Evolutionary conservation across 2,888 invertebrate species (phyloP).

Genomic region (Lamellibrachia columna): DNA sequence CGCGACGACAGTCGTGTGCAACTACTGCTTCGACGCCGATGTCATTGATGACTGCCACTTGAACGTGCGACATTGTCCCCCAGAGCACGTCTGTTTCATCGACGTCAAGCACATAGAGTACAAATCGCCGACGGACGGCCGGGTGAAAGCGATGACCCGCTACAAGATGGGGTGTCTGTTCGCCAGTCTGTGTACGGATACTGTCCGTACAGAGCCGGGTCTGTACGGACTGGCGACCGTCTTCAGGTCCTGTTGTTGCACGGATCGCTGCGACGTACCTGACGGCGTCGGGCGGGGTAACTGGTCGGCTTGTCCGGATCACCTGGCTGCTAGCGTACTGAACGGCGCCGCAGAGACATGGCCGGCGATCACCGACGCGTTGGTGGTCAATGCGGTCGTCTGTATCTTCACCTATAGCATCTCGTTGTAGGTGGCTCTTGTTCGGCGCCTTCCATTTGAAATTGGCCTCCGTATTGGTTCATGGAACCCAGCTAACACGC

Average conservation of each 20-base stretch:
- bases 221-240: slow-evolving; percentile 1
- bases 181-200: slow-evolving; percentile 19
- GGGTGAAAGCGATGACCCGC: background rate
- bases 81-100: background rate
- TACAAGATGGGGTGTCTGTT: slow-evolving; percentile 23
- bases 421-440: background rate
- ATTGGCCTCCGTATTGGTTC: background rate
- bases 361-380: background rate
- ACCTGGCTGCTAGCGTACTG: background rate
- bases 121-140: slow-evolving; percentile 22
- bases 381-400: background rate
- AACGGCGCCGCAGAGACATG: background rate
- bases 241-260: slow-evolving; percentile 21
- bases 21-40: slow-evolving; percentile 29
- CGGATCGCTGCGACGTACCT: background rate
- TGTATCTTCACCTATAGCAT: background rate
- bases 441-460: background rate
- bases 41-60: slow-evolving; percentile 23
- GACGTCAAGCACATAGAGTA: slow-evolving; percentile 23
- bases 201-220: background rate
- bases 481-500: too few relatives aligned
- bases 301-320: background rate
- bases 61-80: slow-evolving; percentile 3
- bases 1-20: background rate
- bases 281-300: slow-evolving; percentile 20